Evolutionary conservation across 2,797 vertebrate species (phyloP).

Genomic region (Aphelocoma californica): DNA sequence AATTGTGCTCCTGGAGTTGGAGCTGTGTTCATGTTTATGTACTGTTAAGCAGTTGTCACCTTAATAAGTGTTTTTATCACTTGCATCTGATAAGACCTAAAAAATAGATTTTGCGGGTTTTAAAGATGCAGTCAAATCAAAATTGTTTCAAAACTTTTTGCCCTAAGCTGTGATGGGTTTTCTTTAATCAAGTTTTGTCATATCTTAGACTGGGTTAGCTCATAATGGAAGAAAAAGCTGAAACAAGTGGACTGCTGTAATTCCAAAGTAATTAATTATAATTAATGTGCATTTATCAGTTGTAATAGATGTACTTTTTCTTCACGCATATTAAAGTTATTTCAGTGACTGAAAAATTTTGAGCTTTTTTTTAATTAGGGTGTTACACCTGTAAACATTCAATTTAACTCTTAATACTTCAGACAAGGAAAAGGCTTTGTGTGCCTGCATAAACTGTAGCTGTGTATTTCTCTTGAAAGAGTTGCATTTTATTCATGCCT

Average conservation of each 20-base stretch:
- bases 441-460: neutral
- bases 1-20: neutral
- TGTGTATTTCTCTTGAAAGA: neutral
- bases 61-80: neutral
- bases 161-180: neutral
- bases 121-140: neutral
- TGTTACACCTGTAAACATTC: neutral
- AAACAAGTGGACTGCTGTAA: neutral
- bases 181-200: neutral
- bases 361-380: neutral
- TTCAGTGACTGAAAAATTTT: neutral
- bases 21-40: neutral
- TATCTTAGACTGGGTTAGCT: neutral
- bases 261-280: neutral
- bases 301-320: neutral
- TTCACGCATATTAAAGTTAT: neutral
- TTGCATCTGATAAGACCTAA: neutral
- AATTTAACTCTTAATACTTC: neutral
- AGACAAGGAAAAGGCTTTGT: neutral
- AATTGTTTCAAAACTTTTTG: neutral
- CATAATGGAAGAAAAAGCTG: neutral
- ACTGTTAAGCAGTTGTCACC: neutral
- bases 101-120: neutral
- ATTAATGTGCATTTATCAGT: neutral
- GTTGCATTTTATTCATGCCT: neutral